Conservation (phyloP, 2,113 vertebrate species). For the Tychaedon coryphoeus region DNA sequence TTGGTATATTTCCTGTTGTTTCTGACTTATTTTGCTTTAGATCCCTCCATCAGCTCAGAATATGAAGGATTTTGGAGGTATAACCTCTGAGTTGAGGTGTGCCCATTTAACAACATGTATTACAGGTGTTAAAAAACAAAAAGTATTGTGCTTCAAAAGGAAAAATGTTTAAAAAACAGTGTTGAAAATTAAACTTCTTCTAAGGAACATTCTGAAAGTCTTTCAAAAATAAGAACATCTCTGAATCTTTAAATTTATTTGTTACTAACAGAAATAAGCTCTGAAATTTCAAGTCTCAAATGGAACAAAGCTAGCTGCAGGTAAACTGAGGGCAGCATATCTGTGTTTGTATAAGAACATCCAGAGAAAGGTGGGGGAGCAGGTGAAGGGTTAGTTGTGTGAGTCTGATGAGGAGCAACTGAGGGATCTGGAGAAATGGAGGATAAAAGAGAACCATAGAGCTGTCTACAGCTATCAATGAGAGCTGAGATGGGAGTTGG, state of each 20-base stretch:
- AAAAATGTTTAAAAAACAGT: not conserved
- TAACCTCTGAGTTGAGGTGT: not conserved
- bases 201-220: not conserved
- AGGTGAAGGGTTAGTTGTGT: not conserved
- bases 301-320: not conserved
- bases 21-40: not conserved
- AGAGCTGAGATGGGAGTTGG: rapidly evolving
- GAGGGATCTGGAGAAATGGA: not conserved
- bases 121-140: not conserved
- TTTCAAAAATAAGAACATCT: not conserved
- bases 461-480: not conserved
- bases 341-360: not conserved
- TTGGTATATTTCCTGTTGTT: not conserved
- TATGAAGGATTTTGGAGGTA: not conserved
- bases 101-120: rapidly evolving
- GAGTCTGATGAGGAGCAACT: not conserved
- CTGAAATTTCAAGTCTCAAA: not conserved
- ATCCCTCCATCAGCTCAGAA: not conserved
- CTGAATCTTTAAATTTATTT: not conserved
- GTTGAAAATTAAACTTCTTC: not conserved
- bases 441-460: not conserved
- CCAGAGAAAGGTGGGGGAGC: not conserved
- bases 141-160: not conserved
- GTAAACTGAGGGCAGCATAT: not conserved
- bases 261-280: not conserved